Base-by-base conservation (phyloP, 2,888 invertebrate species). In the Dasysyrphus albostriatus region DNA sequence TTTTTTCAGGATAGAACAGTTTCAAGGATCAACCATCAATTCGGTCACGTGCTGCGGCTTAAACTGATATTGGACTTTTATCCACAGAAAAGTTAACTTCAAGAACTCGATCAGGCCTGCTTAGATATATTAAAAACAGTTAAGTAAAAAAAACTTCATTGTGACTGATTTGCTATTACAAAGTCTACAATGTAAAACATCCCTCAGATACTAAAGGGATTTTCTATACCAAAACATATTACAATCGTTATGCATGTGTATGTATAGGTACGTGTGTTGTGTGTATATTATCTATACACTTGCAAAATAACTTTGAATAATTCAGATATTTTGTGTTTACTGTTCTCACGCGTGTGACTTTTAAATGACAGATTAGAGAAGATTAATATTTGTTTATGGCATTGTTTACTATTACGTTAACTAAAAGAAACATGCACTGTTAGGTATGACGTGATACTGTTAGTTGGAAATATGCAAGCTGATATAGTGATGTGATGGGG, bases 291-390 rank as follows among this genome's bases (percentile, higher is more conserved):
- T 3, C 32, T 6, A 32, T 19, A 24, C 61, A 61, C 61, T 83
- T 81, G 59, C 75, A 80, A 56, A 16, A 54, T 34, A 69, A 49
- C 61, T 78, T 78, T 73, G 59, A 61, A 73, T 49, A 74, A 74
- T 83, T 76, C 24, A 56, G 70, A 42, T 58, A 34, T 78, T 74
- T 44, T 74, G 67, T 92, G 92, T 92, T 92, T 92, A 91, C 92
- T 90, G 89, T 92, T 92, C 92, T 92, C 92, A 92, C 92, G 92
- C 92, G 91, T 91, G 92, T 92, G 92, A 92, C 92, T 92, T 91
- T 92, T 91, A 91, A 92, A 92, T 92, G 91, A 92, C 91, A 92
- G 91, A 92, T 92, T 92, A 91, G 91, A 91, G 90, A 91, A 90
- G 90, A 90, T 90, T 92, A 92, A 92, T 92, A 90, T 92, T 92